These are phyloP conservation scores for Deroptyus accipitrinus DNA, from an alignment of 2,113 vertebrate species.

Conservation along the genomic window DNA sequence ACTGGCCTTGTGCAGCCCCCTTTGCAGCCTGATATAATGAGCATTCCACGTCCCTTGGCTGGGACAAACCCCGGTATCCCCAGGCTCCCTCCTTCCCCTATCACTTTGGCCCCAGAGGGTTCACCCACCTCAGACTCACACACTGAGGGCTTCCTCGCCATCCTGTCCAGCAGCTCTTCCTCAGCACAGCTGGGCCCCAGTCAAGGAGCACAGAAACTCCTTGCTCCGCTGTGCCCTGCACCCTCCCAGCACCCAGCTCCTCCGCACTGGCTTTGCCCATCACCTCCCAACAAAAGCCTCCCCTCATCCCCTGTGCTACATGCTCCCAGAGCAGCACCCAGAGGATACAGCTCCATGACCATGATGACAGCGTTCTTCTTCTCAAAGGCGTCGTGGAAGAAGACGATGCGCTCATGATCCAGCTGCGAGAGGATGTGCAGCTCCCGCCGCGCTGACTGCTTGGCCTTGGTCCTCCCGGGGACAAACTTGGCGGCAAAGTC, in stretches of 20 bases:
- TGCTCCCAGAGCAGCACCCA: neutral
- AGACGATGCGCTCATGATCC: slow-evolving; percentile 88
- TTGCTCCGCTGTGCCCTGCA: neutral
- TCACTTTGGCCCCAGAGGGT: neutral
- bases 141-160: slow-evolving; percentile 85
- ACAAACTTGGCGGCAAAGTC: slow-evolving; percentile 95
- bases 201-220: slow-evolving; percentile 69
- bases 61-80: neutral
- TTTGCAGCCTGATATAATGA: neutral
- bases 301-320: neutral
- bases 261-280: fast-evolving
- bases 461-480: slow-evolving; percentile 89
- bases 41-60: neutral
- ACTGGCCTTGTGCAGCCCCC: neutral
- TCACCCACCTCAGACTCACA: slow-evolving; percentile 90
- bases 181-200: slow-evolving; percentile 81
- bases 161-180: slow-evolving; percentile 90
- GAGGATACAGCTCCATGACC: slow-evolving; percentile 94
- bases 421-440: slow-evolving; percentile 87
- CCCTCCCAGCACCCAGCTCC: neutral
- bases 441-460: slow-evolving; percentile 84
- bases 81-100: neutral
- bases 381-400: slow-evolving; percentile 95
- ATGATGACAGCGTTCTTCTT: slow-evolving; percentile 90
- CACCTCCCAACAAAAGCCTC: neutral